Percentiles rank a stretch among this genome's conserved stretches.
These are phyloP conservation scores for Montipora sp. DNA, from an alignment of 64 coral and sea anemone genomes.

Conservation along the genomic window DNA sequence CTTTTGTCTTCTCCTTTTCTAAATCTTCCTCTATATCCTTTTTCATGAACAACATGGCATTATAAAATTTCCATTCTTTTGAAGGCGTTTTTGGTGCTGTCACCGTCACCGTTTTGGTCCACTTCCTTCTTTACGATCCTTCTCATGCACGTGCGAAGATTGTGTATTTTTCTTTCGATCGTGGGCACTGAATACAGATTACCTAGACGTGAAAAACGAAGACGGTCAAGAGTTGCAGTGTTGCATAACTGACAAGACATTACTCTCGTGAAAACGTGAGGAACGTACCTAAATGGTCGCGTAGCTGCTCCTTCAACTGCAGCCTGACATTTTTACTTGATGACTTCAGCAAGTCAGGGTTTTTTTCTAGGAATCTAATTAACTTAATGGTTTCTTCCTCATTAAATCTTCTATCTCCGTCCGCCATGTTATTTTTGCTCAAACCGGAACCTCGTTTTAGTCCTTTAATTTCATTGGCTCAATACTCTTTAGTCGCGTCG, in stretches of 20 bases:
- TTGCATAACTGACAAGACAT: too few relatives aligned
- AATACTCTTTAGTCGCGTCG: neutral
- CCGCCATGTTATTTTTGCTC: neutral
- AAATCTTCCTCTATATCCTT: neutral
- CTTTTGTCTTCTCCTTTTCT: neutral
- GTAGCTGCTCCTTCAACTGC: neutral
- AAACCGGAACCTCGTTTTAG: neutral
- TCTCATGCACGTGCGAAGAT: neutral
- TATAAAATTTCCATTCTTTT: slow-evolving; percentile 3
- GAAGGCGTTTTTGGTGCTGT: neutral
- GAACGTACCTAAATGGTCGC: neutral
- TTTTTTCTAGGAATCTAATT: neutral
- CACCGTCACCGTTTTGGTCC: neutral
- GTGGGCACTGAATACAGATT: neutral
- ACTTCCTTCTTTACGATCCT: neutral
- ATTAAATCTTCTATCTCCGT: neutral
- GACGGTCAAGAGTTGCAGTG: neutral
- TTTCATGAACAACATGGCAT: neutral
- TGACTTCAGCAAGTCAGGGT: neutral
- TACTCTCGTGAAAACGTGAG: too few relatives aligned
- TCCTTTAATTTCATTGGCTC: neutral
- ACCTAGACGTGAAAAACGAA: neutral
- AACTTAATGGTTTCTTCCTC: neutral
- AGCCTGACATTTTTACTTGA: neutral
- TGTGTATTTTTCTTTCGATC: neutral